Percentiles rank a stretch among this genome's conserved stretches.
Conservation (phyloP, 1,140 invertebrate species). For the Matsumurasca onukii region DNA sequence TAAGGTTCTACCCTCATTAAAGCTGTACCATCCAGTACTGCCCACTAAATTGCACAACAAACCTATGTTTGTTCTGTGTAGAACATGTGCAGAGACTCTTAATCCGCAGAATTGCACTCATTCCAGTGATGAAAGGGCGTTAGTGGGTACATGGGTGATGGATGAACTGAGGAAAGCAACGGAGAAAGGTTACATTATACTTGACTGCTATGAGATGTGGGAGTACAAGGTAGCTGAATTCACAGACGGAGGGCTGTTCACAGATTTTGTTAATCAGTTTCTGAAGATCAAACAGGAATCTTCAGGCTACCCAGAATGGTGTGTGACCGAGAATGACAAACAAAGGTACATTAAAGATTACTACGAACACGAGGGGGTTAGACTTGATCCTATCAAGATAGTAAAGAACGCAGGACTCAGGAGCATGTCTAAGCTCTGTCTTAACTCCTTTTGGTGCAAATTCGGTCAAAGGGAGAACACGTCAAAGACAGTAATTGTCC, state of each 20-base stretch:
- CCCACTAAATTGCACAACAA: slow-evolving; percentile 41
- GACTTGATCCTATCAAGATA: slow-evolving; percentile 45
- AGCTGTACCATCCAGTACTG: slow-evolving; percentile 45
- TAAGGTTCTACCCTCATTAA: too few relatives aligned
- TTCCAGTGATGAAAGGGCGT: slow-evolving; percentile 40
- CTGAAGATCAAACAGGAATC: too few relatives aligned
- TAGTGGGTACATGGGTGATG: slow-evolving; percentile 47
- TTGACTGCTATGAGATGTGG: slow-evolving; percentile 48
- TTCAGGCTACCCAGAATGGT: too few relatives aligned
- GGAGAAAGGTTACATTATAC: too few relatives aligned
- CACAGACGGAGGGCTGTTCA: slow-evolving; percentile 42
- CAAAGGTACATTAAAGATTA: slow-evolving; percentile 44
- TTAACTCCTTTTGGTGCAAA: slow-evolving; percentile 27
- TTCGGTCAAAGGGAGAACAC: neutral
- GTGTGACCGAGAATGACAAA: slow-evolving; percentile 41
- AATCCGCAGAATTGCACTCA: slow-evolving; percentile 40
- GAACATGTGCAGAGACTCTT: slow-evolving; percentile 37
- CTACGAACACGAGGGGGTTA: slow-evolving; percentile 45
- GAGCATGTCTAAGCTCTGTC: slow-evolving; percentile 43
- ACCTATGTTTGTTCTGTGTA: slow-evolving; percentile 44
- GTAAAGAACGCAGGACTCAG: slow-evolving; percentile 46
- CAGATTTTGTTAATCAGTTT: slow-evolving; percentile 43
- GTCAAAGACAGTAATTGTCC: neutral
- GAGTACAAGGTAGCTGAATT: slow-evolving; percentile 40
- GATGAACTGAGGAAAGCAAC: slow-evolving; percentile 46